Conservation (phyloP, 1,140 invertebrate genomes). For the Megalonaias nervosa region DNA sequence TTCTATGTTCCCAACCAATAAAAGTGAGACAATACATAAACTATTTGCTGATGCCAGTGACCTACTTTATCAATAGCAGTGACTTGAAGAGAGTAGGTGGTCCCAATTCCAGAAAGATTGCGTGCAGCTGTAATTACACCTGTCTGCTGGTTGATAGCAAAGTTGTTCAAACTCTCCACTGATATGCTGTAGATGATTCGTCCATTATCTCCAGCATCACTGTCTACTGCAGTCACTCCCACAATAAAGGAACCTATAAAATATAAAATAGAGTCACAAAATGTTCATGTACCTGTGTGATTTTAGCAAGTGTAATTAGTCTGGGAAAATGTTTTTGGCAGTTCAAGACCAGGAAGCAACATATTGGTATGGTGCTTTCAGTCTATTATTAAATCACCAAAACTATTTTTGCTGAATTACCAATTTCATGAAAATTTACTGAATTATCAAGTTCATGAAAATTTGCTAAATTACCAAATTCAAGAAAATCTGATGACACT, state of each 20-base stretch:
- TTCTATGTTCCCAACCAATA: too few relatives aligned
- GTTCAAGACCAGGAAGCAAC: too few relatives aligned
- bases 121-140: slow-evolving; percentile 70
- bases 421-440: too few relatives aligned
- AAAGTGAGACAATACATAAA: neutral
- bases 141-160: slow-evolving; percentile 67
- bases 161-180: slow-evolving; percentile 76
- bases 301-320: too few relatives aligned
- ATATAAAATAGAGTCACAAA: neutral
- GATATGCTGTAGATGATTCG: slow-evolving; percentile 84
- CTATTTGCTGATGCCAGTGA: neutral
- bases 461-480: too few relatives aligned
- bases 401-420: too few relatives aligned
- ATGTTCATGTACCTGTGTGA: too few relatives aligned
- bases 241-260: slow-evolving; percentile 77
- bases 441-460: too few relatives aligned
- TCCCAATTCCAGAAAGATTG: slow-evolving; percentile 32
- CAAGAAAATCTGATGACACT: too few relatives aligned
- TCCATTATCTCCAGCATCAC: slow-evolving; percentile 63
- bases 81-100: slow-evolving; percentile 70
- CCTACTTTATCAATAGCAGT: slow-evolving; percentile 82
- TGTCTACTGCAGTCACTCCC: slow-evolving; percentile 77
- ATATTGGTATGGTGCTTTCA: too few relatives aligned
- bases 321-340: too few relatives aligned
- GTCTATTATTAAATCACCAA: too few relatives aligned